Evolutionary conservation across 2,797 vertebrate genomes (phyloP), one percentile per base, ranked within the genome.

Genomic region (Heliangelus exortis): DNA sequence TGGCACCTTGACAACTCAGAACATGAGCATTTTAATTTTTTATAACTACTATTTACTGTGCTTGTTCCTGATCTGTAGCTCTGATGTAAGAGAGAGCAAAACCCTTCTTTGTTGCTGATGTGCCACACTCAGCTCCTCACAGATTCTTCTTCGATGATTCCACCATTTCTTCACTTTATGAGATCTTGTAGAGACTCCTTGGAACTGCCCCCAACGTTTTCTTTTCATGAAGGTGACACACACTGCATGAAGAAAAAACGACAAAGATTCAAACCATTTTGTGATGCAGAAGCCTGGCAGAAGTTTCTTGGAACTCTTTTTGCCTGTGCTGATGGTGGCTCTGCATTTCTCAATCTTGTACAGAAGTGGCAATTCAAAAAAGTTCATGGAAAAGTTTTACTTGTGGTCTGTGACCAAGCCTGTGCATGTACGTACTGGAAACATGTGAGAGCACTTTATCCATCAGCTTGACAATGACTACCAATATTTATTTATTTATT

Each of bases 381-480:
- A 29, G 33, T 25, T 92, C 87, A 85, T 83, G 92, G 89, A 89
- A 96, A 93, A 75, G n/a, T 93, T 94, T 89, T 68, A 11, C 61
- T 92, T 96, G 93, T 89, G 86, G 92, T 97, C 93, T 95, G 15
- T 97, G 97, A 94, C 92, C 72, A 94, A 95, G 29, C 5, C 67
- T 58, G 90, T 81, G 36, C 82, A 63, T 80, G 91, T 12, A 96
- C 93, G 68, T 91, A 97, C 89, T 90, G 96, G 96, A 97, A 96
- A 91, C 29, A 66, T 69, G 51, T 55, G 83, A 92, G 86, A 91
- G 15, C 63, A 91, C 96, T 92, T 96, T 97, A 93, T 91, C 90
- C 91, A 9, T 92, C 93, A 94, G 87, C 94, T 96, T 97, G 96
- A 97, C 95, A 95, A 95, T 65, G 43, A 84, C 43, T 41, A 72